A percentile compares a stretch with the other conserved stretches of the same genome.
Conservation (phyloP, 1,140 invertebrate genomes). For the Euura lappo region DNA sequence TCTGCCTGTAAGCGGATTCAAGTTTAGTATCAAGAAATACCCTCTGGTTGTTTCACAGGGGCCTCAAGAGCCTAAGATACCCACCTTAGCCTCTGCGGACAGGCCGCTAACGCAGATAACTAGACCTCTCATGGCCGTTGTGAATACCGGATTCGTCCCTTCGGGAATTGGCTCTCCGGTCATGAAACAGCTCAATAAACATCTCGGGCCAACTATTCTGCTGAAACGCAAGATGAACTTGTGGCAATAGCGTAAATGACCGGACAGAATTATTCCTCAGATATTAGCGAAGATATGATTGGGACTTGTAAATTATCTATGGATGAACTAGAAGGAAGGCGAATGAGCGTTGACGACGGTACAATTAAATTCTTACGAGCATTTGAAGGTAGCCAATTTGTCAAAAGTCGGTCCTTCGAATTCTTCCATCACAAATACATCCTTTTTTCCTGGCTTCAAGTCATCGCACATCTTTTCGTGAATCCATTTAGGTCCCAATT, state of each 20-base stretch:
- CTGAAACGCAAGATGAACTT: slow-evolving; percentile 43
- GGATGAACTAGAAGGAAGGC: too few species aligned
- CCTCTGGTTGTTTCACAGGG: not conserved
- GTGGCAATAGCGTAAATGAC: slow-evolving; percentile 13
- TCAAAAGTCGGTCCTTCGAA: slow-evolving; percentile 76
- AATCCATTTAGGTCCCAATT: slow-evolving; percentile 62
- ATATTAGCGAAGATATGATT: too few species aligned
- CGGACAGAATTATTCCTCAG: slow-evolving; percentile 14
- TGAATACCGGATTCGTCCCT: slow-evolving; percentile 77
- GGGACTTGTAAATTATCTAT: too few species aligned
- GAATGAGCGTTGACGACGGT: too few species aligned
- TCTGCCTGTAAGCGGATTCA: slow-evolving; percentile 60
- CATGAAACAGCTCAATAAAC: slow-evolving; percentile 76
- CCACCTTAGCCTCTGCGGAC: slow-evolving; percentile 67
- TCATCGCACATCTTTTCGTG: slow-evolving; percentile 54
- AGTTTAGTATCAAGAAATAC: not conserved
- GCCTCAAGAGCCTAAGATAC: not conserved
- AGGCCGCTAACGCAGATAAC: slow-evolving; percentile 78
- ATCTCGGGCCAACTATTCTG: slow-evolving; percentile 80
- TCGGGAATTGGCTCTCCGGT: slow-evolving; percentile 77
- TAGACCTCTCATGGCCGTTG: slow-evolving; percentile 80
- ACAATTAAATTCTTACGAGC: slow-evolving; percentile 64
- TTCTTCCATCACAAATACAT: slow-evolving; percentile 76
- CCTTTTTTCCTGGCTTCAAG: slow-evolving; percentile 67
- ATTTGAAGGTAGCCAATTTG: slow-evolving; percentile 68